Percentiles rank a stretch among this genome's conserved stretches.
Conservation (phyloP, 2,797 vertebrate species). For the Zalophus californianus region DNA sequence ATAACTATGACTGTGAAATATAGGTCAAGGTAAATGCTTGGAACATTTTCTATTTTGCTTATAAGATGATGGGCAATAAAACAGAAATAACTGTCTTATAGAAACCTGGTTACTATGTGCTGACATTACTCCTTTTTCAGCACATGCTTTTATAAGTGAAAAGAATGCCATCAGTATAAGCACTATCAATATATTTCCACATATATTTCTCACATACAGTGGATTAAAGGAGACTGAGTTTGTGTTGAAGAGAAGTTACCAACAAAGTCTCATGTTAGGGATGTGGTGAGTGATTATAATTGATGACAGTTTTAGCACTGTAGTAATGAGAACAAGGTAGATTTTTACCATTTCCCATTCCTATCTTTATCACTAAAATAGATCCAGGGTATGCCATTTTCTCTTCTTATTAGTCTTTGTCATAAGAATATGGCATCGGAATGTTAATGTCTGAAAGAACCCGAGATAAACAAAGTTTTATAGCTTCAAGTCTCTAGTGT, state of each 20-base stretch:
- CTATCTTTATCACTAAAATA: conserved; percentile 76
- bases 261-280: conserved; percentile 51
- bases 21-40: conserved; percentile 58
- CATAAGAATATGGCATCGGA: conserved; percentile 64
- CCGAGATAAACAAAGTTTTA: conserved; percentile 68
- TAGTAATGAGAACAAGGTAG: conserved; percentile 77
- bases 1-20: conserved; percentile 71
- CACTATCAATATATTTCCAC: conserved; percentile 75
- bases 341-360: conserved; percentile 66
- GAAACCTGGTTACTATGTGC: conserved; percentile 58
- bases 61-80: conserved; percentile 72
- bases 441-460: conserved; percentile 71
- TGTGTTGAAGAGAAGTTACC: conserved; percentile 62
- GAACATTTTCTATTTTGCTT: conserved; percentile 74
- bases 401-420: conserved; percentile 81
- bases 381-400: conserved; percentile 75
- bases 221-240: conserved; percentile 64
- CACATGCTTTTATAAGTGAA: conserved; percentile 60
- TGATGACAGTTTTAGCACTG: conserved; percentile 78
- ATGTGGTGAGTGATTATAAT: conserved; percentile 68
- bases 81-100: conserved; percentile 55
- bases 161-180: conserved; percentile 58
- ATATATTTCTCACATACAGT: conserved; percentile 1
- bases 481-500: conserved; percentile 46
- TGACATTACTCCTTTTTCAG: conserved; percentile 65